Evolutionary conservation across 1,140 invertebrate species (phyloP).

Genomic region (Eueides isabella): DNA sequence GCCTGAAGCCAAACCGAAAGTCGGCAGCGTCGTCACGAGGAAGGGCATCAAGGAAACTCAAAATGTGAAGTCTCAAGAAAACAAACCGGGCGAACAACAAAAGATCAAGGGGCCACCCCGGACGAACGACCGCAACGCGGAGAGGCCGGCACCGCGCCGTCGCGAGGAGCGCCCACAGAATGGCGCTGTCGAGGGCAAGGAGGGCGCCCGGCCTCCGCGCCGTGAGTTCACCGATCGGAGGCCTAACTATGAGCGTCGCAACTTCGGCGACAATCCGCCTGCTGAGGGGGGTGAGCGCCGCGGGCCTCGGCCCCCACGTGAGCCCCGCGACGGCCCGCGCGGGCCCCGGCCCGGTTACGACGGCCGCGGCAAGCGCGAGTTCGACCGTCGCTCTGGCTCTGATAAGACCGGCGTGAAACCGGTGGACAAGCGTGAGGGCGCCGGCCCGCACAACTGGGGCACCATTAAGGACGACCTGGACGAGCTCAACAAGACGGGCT

Average conservation of each 20-base stretch:
- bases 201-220: constrained; percentile 69
- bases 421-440: constrained; percentile 96
- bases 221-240: constrained; percentile 80
- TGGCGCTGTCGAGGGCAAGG: constrained; percentile 72
- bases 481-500: constrained; percentile 83
- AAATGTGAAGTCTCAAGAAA: constrained; percentile 85
- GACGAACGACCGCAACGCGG: constrained; percentile 66
- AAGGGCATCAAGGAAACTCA: constrained; percentile 87
- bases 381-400: constrained; percentile 96
- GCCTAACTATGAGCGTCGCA: constrained; percentile 80
- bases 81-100: constrained; percentile 86
- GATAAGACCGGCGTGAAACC: constrained; percentile 97
- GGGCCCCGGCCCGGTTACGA: constrained; percentile 83
- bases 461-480: constrained; percentile 95
- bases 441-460: constrained; percentile 97
- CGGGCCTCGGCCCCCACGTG: constrained; percentile 75
- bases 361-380: constrained; percentile 93
- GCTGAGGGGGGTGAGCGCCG: constrained; percentile 79
- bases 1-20: constrained; percentile 83
- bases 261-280: constrained; percentile 77
- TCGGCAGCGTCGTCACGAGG: constrained; percentile 78
- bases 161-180: constrained; percentile 75
- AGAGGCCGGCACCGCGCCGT: constrained; percentile 68
- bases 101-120: constrained; percentile 71
- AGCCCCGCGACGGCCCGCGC: constrained; percentile 77